A percentile compares a stretch with the other conserved stretches of the same genome.
These are phyloP conservation scores for Macrosteles quadrilineatus DNA, from an alignment of 1,140 invertebrate genomes.

Conservation along the genomic window DNA sequence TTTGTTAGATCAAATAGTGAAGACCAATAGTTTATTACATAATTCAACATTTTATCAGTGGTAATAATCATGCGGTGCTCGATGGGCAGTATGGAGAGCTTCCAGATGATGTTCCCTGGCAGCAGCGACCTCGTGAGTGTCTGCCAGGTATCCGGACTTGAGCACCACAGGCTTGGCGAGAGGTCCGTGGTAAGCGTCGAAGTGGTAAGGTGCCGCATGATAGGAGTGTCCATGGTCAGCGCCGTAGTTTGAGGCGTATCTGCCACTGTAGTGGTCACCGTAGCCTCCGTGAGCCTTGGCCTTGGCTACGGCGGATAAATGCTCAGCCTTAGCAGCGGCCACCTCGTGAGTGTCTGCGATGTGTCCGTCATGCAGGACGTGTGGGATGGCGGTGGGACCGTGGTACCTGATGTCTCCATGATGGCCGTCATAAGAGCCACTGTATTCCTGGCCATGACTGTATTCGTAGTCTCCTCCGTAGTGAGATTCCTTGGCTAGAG, in stretches of 20 bases:
- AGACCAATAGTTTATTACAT: too few relatives aligned
- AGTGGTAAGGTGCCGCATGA: constrained; percentile 38
- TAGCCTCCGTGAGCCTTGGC: constrained; percentile 32
- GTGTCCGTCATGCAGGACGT: constrained; percentile 25
- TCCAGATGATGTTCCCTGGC: constrained; percentile 38
- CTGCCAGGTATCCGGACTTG: constrained; percentile 29
- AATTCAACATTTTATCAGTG: too few relatives aligned
- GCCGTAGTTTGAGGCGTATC: neutral
- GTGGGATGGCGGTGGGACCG: constrained; percentile 1
- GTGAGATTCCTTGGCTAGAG: neutral
- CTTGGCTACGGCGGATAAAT: constrained; percentile 33
- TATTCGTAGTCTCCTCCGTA: neutral
- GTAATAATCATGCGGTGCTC: too few relatives aligned
- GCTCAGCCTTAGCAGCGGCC: constrained; percentile 40
- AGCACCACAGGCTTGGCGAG: constrained; percentile 28
- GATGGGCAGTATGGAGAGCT: too few relatives aligned
- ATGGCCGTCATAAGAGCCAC: neutral
- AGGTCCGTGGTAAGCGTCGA: too few relatives aligned
- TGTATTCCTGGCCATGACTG: neutral
- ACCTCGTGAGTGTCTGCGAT: constrained; percentile 38
- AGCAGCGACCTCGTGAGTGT: constrained; percentile 37
- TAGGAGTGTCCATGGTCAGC: neutral
- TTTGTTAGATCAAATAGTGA: too few relatives aligned
- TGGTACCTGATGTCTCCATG: constrained; percentile 28
- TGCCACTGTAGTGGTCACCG: neutral